Percentiles rank a stretch among this genome's conserved stretches.
These are phyloP conservation scores for Danio choprae DNA, from an alignment of 2,797 vertebrate genomes.

Conservation along the genomic window DNA sequence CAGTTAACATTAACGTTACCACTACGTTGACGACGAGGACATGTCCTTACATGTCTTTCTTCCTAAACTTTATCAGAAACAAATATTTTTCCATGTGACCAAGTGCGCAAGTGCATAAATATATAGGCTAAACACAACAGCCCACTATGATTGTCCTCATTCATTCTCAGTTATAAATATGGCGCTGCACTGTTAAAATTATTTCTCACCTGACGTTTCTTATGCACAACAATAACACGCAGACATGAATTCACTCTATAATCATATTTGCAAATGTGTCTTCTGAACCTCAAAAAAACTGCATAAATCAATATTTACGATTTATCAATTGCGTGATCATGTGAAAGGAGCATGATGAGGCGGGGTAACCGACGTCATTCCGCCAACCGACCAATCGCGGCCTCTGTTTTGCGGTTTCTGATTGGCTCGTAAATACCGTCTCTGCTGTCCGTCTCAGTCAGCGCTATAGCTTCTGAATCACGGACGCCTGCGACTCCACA, in stretches of 20 bases:
- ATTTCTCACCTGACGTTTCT: background rate
- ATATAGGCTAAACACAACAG: conserved; percentile 10
- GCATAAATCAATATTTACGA: conserved; percentile 26
- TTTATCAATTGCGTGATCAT: conserved; percentile 66
- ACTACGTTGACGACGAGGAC: background rate
- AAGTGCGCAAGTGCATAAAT: background rate
- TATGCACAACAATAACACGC: background rate
- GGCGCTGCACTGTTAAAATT: background rate
- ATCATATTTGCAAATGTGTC: background rate
- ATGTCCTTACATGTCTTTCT: background rate
- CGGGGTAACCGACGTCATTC: conserved; percentile 60
- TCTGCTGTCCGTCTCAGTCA: conserved; percentile 50
- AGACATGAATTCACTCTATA: background rate
- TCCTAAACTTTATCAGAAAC: background rate
- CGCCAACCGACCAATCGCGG: conserved; percentile 67
- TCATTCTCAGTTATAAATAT: background rate
- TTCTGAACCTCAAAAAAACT: background rate
- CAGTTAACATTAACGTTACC: background rate
- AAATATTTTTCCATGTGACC: background rate
- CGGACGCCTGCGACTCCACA: background rate
- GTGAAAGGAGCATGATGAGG: conserved; percentile 77
- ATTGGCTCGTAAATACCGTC: conserved; percentile 74
- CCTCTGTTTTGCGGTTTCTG: conserved; percentile 66
- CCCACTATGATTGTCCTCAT: background rate
- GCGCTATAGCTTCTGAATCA: conserved; percentile 34